phyloP scores from a whole-genome alignment of 2,113 vertebrate genomes.

The Pimephales promelas region DNA sequence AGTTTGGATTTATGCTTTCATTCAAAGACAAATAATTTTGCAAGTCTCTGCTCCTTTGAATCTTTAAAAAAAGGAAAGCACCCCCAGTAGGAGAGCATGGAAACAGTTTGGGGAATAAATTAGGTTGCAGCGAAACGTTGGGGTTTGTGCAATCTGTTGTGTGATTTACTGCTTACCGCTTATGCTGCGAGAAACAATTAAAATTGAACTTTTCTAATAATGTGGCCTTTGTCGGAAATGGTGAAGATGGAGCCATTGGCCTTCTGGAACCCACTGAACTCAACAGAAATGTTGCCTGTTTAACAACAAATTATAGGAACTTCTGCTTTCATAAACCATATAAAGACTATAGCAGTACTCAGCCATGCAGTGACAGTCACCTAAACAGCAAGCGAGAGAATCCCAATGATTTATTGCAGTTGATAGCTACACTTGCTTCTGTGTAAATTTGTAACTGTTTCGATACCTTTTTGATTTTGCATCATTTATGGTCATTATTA shows the following conservation, averaged over 20 bases:
- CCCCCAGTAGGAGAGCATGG: not conserved
- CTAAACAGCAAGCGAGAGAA: not conserved
- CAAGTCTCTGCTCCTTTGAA: slow-evolving; percentile 18
- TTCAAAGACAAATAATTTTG: slow-evolving; percentile 26
- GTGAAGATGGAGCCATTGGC: not conserved
- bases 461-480: not conserved
- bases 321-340: not conserved
- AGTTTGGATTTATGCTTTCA: slow-evolving; percentile 10
- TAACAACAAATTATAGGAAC: not conserved
- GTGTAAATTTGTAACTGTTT: not conserved
- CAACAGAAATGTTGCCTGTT: not conserved
- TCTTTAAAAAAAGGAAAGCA: not conserved
- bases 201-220: not conserved
- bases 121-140: not conserved
- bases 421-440: not conserved
- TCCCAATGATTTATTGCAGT: not conserved
- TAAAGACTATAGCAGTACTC: not conserved
- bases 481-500: not conserved
- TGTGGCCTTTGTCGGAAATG: not conserved
- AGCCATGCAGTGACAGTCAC: not conserved
- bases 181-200: not conserved
- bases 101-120: not conserved
- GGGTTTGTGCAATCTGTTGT: not conserved
- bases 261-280: not conserved
- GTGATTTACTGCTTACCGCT: not conserved